Conservation (phyloP, 2,797 vertebrate species). For the Pyrrhura leucotis region DNA sequence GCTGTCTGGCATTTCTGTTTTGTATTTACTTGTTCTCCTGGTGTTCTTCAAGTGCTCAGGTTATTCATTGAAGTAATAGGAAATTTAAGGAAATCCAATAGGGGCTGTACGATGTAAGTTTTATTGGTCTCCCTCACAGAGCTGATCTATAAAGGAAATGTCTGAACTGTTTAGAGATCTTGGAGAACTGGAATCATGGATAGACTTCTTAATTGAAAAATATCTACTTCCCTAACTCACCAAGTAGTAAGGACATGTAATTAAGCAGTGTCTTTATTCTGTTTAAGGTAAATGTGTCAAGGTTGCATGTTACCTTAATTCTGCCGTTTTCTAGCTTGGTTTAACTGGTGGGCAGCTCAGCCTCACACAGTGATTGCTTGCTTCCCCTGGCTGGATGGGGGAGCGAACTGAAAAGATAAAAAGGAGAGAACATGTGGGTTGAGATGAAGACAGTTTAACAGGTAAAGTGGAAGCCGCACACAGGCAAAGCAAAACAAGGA, state of each 20-base stretch:
- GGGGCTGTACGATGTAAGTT: fast-evolving
- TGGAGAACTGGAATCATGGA: not conserved
- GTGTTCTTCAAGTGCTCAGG: not conserved
- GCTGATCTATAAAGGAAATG: not conserved
- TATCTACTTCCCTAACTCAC: not conserved
- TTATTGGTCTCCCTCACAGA: not conserved
- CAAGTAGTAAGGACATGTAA: not conserved
- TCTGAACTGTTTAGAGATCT: not conserved
- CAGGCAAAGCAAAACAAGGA: not conserved
- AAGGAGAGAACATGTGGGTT: not conserved
- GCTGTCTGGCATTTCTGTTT: not conserved
- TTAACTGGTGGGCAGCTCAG: not conserved
- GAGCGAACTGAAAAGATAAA: not conserved
- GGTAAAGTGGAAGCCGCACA: not conserved
- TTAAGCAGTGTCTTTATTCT: not conserved
- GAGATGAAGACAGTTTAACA: not conserved
- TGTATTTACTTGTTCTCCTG: not conserved
- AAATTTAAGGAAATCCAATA: not conserved
- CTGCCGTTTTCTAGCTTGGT: not conserved
- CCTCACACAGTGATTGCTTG: fast-evolving
- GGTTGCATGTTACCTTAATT: not conserved
- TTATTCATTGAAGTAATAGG: not conserved
- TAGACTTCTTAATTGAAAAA: not conserved
- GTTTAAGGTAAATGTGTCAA: not conserved
- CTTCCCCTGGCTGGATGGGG: fast-evolving